Base-by-base conservation (phyloP, 2,888 invertebrate species). In the Panzeria rudis region DNA sequence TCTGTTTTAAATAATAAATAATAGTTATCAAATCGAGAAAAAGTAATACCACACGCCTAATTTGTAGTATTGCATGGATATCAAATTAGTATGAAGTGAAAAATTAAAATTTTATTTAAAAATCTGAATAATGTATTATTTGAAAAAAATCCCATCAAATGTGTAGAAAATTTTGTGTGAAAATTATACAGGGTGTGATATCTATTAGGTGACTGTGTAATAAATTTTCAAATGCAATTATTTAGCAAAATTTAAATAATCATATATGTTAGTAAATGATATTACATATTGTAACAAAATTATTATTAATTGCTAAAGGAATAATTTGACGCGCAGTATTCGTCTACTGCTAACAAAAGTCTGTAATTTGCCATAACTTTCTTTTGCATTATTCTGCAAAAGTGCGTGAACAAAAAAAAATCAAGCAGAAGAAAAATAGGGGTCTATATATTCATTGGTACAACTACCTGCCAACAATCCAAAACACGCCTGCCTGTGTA, bases 381-480 rank as follows among this genome's bases (percentile, higher is more conserved):
- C 25, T 50, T 41, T 59, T 23, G 47, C 11, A 47, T 47, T 61
- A n/a, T 47, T 32, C 38, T 35, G 11, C 29, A 64, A 29, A 47
- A 56, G 44, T 71, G 54, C 56, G 47, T 66, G 23, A 41, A 64
- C 15, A 32, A 62, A 41, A n/a, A 35, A 54, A 17, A 7, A 29
- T 25, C 38, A 13, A 62, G 5, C 0, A 59, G n/a, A 35, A 68
- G 8, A 59, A 77, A 25, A 56, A 44, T 29, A 64, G 0, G 47
- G 20, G 20, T 35, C 9, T 61, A 44, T 38, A 52, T 32, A 38
- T 38, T 17, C 15, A 32, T 41, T 52, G 29, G 9, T 23, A 32
- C 32, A 23, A 73, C 73, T 68, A 81, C 59, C 73, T 75, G 73
- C 54, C 52, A 79, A n/a, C 52, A 20, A 62, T 13, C 72, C n/a